Conservation (phyloP, 2,797 vertebrate genomes). For the Schizothorax lantsangensis region DNA sequence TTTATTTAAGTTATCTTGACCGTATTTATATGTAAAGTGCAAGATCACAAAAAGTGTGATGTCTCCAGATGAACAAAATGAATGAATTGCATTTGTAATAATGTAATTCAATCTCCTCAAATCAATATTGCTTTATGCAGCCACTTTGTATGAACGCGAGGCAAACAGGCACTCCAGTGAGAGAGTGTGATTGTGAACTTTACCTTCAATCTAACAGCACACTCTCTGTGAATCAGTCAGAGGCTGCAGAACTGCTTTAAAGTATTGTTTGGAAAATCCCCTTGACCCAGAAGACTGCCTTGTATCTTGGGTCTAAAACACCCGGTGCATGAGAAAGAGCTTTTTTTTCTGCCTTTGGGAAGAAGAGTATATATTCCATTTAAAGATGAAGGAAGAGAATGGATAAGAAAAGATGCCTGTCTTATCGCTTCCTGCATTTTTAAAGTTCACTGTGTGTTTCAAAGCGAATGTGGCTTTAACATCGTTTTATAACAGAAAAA, state of each 20-base stretch:
- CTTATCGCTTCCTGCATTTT: neutral
- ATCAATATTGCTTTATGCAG: neutral
- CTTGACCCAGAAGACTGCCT: constrained; percentile 29
- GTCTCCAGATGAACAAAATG: neutral
- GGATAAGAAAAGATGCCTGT: neutral
- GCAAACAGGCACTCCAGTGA: neutral
- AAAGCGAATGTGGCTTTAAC: constrained; percentile 5
- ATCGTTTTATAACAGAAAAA: neutral
- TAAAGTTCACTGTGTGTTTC: neutral
- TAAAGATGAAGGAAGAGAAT: constrained; percentile 38
- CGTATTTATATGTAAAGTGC: neutral
- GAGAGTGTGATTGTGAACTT: constrained; percentile 13
- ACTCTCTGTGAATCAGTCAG: constrained; percentile 23
- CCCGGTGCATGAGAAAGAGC: neutral
- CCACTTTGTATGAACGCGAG: neutral
- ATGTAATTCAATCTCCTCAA: neutral
- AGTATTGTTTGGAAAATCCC: constrained; percentile 36
- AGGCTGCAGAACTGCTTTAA: constrained; percentile 16
- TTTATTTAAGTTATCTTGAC: neutral
- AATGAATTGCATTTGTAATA: neutral
- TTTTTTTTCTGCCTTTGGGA: constrained; percentile 4
- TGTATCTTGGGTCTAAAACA: constrained; percentile 13
- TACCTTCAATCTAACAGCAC: constrained; percentile 10
- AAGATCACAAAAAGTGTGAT: neutral
- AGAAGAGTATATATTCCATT: constrained; percentile 17